A percentile compares a stretch with the other conserved stretches of the same genome.
Conservation (phyloP, 2,113 vertebrate genomes). For the Boleophthalmus pectinirostris region DNA sequence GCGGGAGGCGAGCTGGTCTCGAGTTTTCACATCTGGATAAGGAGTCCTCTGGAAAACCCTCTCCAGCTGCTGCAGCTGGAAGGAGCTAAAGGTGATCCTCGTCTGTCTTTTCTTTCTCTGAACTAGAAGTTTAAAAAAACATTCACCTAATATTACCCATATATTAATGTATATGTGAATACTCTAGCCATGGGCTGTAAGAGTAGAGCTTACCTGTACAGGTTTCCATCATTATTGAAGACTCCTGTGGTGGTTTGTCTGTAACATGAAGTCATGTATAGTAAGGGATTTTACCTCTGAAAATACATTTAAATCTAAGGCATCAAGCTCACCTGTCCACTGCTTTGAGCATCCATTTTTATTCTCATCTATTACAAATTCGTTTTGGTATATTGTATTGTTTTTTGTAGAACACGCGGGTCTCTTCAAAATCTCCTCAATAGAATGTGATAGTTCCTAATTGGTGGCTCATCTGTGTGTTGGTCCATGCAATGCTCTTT, state of each 20-base stretch:
- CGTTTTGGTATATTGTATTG: conserved; percentile 12
- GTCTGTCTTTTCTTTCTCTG: conserved; percentile 64
- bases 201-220: conserved; percentile 29
- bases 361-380: conserved; percentile 60
- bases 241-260: conserved; percentile 33
- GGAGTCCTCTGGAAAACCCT: conserved; percentile 61
- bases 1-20: conserved; percentile 59
- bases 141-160: neutral
- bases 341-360: conserved; percentile 18
- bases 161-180: neutral
- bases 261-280: neutral
- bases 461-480: conserved; percentile 13
- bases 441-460: conserved; percentile 58
- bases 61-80: conserved; percentile 67
- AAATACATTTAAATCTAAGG: neutral
- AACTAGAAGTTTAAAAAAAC: conserved; percentile 26
- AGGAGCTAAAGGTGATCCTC: conserved; percentile 59
- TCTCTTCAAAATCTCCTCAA: conserved; percentile 68
- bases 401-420: conserved; percentile 35
- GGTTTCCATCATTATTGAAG: conserved; percentile 8
- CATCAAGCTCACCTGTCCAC: conserved; percentile 37
- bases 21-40: conserved; percentile 62
- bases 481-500: conserved; percentile 10
- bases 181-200: neutral
- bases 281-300: neutral